phyloP scores from a whole-genome alignment of 2,888 invertebrate genomes.

The Drosophila buzzatii region DNA sequence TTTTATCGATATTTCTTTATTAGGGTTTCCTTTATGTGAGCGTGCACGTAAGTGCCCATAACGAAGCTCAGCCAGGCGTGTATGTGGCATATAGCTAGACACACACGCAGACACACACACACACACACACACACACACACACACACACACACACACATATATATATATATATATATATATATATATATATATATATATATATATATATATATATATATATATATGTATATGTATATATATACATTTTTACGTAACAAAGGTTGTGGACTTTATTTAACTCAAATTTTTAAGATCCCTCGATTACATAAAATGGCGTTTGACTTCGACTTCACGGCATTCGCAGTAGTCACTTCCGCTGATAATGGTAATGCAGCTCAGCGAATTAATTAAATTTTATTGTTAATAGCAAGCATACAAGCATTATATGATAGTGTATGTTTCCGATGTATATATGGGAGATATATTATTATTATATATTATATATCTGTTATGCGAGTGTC shows the following conservation, averaged over 20 bases:
- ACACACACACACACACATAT: too few relatives aligned
- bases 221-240: not conserved
- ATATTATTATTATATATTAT: slow-evolving; percentile 25
- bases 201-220: not conserved
- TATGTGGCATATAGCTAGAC: slow-evolving; percentile 13
- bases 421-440: slow-evolving; percentile 6
- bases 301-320: slow-evolving; percentile 57
- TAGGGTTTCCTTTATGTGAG: slow-evolving; percentile 79
- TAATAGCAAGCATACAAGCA: slow-evolving; percentile 1
- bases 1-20: slow-evolving; percentile 79
- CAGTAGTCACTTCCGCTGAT: slow-evolving; percentile 6
- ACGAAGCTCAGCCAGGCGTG: slow-evolving; percentile 27
- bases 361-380: slow-evolving; percentile 27
- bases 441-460: slow-evolving; percentile 11
- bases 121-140: too few relatives aligned
- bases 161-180: too few relatives aligned
- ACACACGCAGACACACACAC: slow-evolving; percentile 11
- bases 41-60: slow-evolving; percentile 79
- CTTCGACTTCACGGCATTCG: slow-evolving; percentile 9
- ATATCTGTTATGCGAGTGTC: slow-evolving; percentile 25
- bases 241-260: slow-evolving; percentile 69
- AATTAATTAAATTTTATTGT: slow-evolving; percentile 50
- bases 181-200: too few relatives aligned
- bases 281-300: slow-evolving; percentile 40
- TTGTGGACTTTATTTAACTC: slow-evolving; percentile 58